phyloP scores from a whole-genome alignment of 2,113 vertebrate genomes.

The Pampusana beccarii region DNA sequence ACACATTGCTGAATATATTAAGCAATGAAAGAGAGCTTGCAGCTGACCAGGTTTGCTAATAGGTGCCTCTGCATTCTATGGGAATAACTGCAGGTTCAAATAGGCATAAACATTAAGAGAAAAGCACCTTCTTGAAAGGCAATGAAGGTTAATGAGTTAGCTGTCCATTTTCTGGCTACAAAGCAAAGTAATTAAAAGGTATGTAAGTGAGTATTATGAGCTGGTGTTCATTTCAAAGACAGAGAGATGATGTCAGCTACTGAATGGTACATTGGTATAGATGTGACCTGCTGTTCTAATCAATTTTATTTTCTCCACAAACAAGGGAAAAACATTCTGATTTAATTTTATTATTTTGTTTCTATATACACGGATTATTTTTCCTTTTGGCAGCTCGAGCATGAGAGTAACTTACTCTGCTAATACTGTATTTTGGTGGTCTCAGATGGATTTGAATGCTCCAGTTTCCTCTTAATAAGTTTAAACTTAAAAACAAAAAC shows the following conservation, averaged over 20 bases:
- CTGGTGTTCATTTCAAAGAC: constrained; percentile 14
- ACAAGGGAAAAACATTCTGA: constrained; percentile 26
- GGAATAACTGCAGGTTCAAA: background rate
- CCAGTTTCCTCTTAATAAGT: background rate
- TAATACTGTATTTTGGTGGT: constrained; percentile 9
- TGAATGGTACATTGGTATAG: background rate
- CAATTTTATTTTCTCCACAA: constrained; percentile 34
- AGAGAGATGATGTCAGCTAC: constrained; percentile 16
- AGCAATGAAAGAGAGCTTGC: background rate
- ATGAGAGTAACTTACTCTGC: background rate
- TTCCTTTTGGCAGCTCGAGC: constrained; percentile 41
- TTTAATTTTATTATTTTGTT: constrained; percentile 48
- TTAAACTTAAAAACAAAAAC: background rate
- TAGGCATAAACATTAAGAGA: background rate
- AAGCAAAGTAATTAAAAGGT: constrained; percentile 48
- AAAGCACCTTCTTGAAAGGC: constrained; percentile 23
- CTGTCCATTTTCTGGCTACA: constrained; percentile 46
- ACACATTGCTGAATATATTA: background rate
- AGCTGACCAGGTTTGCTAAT: background rate
- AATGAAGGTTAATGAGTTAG: constrained; percentile 55
- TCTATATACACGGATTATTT: background rate
- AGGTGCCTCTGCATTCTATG: background rate
- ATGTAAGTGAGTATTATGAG: constrained; percentile 31
- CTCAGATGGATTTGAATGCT: background rate
- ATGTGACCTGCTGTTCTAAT: constrained; percentile 37